Evolutionary conservation across 2,888 invertebrate genomes (phyloP).

Genomic region (Mantis religiosa): DNA sequence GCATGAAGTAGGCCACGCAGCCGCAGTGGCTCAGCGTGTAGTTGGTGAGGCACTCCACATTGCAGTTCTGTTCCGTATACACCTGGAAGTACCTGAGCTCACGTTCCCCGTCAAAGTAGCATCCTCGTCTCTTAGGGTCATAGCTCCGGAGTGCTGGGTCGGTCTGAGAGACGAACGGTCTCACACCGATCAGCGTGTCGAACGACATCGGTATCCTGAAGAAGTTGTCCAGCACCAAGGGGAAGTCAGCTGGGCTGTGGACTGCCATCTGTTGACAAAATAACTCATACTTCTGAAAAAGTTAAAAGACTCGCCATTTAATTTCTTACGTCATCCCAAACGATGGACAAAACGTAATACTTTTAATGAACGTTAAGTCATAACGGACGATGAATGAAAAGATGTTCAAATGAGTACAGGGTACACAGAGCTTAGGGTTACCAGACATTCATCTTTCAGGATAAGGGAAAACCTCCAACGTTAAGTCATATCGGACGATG

Average conservation of each 20-base stretch:
- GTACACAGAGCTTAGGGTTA: too few relatives aligned
- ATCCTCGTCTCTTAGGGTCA: conserved; percentile 37
- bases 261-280: conserved; percentile 35
- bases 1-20: conserved; percentile 35
- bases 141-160: conserved; percentile 34
- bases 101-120: conserved; percentile 36
- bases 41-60: conserved; percentile 36
- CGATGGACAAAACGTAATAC: too few relatives aligned
- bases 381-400: too few relatives aligned
- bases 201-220: conserved; percentile 35
- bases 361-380: too few relatives aligned
- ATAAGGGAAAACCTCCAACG: too few relatives aligned
- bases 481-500: too few relatives aligned
- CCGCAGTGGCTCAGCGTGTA: conserved; percentile 33
- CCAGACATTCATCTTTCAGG: too few relatives aligned
- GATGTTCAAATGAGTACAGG: too few relatives aligned
- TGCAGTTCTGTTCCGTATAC: conserved; percentile 37
- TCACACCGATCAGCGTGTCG: conserved; percentile 33
- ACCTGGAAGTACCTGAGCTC: conserved; percentile 34
- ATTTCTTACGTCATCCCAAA: too few relatives aligned
- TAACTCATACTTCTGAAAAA: background rate
- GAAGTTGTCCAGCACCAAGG: conserved; percentile 33
- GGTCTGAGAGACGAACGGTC: conserved; percentile 36
- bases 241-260: conserved; percentile 39
- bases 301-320: too few relatives aligned